phyloP scores from a whole-genome alignment of 2,888 invertebrate genomes.

The Bombylius discolor region DNA sequence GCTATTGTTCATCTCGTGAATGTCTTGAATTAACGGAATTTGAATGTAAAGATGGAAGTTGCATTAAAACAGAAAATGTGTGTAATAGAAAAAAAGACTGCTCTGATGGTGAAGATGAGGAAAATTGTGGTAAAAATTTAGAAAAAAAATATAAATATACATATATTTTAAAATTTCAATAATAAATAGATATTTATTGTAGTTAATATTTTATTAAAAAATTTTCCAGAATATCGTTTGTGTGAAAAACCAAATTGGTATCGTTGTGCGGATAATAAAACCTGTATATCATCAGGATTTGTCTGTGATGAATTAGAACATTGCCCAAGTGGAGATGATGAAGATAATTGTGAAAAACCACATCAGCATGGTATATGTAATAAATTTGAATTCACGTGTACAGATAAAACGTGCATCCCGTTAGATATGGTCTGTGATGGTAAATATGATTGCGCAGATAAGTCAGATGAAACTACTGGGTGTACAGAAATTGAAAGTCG shows the following conservation, averaged over 20 bases:
- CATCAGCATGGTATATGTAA: constrained; percentile 21
- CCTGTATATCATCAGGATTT: constrained; percentile 57
- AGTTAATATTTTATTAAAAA: neutral
- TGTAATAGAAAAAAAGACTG: constrained; percentile 31
- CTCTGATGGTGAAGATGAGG: constrained; percentile 30
- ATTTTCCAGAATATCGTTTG: constrained; percentile 21
- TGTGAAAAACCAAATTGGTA: constrained; percentile 33
- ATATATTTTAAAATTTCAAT: too few species aligned
- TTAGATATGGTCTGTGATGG: constrained; percentile 56
- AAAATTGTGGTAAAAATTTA: constrained; percentile 27
- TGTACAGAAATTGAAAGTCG: constrained; percentile 32
- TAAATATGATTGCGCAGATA: constrained; percentile 57
- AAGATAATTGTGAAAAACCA: constrained; percentile 28
- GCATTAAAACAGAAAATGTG: constrained; percentile 28
- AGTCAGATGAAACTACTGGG: constrained; percentile 48
- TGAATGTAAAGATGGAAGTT: constrained; percentile 39
- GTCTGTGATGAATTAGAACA: constrained; percentile 58
- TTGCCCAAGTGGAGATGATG: constrained; percentile 55
- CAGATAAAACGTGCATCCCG: constrained; percentile 48
- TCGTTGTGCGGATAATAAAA: constrained; percentile 34
- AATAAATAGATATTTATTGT: too few species aligned
- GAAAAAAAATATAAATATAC: too few species aligned
- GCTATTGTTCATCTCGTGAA: neutral
- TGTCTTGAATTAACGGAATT: constrained; percentile 40
- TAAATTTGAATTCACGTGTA: constrained; percentile 28